Conservation (phyloP, 2,888 invertebrate species). For the Cephus rjabovi region DNA sequence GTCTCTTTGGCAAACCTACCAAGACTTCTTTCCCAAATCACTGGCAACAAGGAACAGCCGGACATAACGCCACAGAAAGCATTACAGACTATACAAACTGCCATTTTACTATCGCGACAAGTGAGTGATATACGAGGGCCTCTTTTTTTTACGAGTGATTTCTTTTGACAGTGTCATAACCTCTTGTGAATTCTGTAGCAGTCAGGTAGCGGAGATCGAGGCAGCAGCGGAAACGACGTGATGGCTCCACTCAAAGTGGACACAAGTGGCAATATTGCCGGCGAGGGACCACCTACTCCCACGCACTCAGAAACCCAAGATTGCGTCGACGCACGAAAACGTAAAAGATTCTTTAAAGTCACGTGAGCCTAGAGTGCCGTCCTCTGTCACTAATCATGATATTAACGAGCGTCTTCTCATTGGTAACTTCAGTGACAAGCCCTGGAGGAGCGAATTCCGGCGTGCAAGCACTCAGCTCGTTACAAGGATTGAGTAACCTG, state of each 20-base stretch:
- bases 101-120: constrained; percentile 62
- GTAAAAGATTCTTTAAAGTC: constrained; percentile 64
- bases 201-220: constrained; percentile 57
- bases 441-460: constrained; percentile 61
- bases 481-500: constrained; percentile 72
- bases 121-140: constrained; percentile 37
- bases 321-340: constrained; percentile 73
- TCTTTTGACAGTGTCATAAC: neutral
- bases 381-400: neutral
- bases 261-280: constrained; percentile 63
- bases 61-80: constrained; percentile 70
- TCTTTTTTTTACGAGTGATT: neutral
- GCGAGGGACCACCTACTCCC: constrained; percentile 81
- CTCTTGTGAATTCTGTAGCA: constrained; percentile 34
- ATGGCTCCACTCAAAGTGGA: constrained; percentile 70
- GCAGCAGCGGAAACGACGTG: constrained; percentile 55
- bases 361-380: neutral
- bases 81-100: constrained; percentile 70
- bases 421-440: constrained; percentile 62
- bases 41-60: constrained; percentile 66
- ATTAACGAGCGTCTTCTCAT: constrained; percentile 3
- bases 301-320: constrained; percentile 81
- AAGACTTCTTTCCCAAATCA: constrained; percentile 69
- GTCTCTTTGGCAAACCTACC: constrained; percentile 68
- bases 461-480: constrained; percentile 71